A percentile compares a stretch with the other conserved stretches of the same genome.
Evolutionary conservation across 2,797 vertebrate species (phyloP).

Genomic region (Chrosomus eos): DNA sequence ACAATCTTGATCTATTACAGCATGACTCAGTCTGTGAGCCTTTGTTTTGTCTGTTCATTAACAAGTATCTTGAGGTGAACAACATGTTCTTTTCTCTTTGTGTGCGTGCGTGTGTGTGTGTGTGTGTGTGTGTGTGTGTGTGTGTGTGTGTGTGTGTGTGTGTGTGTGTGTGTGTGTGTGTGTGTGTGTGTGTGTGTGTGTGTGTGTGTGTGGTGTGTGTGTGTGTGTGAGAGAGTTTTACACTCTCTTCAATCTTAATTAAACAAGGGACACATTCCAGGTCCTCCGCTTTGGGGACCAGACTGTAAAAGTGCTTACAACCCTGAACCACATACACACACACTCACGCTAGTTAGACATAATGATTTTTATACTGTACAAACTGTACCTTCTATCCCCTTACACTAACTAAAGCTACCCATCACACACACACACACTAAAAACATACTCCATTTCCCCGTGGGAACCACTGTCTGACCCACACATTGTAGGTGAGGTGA

Average conservation of each 20-base stretch:
- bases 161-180: background rate
- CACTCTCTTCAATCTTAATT: slow-evolving; percentile 3
- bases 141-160: background rate
- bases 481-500: no score
- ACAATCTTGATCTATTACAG: background rate
- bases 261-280: slow-evolving; percentile 38
- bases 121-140: no score
- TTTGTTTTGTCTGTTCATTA: background rate
- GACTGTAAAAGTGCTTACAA: slow-evolving; percentile 70
- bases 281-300: slow-evolving; percentile 25
- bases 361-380: no score
- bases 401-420: no score
- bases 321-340: slow-evolving; percentile 18
- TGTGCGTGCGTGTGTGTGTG: no score
- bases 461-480: no score
- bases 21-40: background rate
- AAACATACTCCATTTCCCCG: no score
- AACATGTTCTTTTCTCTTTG: background rate
- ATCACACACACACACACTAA: no score
- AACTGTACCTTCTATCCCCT: no score
- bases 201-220: background rate
- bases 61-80: background rate
- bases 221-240: background rate
- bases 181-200: background rate
- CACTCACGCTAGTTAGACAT: background rate